Evolutionary conservation across 2,113 vertebrate genomes (phyloP).

Genomic region (Naja naja): DNA sequence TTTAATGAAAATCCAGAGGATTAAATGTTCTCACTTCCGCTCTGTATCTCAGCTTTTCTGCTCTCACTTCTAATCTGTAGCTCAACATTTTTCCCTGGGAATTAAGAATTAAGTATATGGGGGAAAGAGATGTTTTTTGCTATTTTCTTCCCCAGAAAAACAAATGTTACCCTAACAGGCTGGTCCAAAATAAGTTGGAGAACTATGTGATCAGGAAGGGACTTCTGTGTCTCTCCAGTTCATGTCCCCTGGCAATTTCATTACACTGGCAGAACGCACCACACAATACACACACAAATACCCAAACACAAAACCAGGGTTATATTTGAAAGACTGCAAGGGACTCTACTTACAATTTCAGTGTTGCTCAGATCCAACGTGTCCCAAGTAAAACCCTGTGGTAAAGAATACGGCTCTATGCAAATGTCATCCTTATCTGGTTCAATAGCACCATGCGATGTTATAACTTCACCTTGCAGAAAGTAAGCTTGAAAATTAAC

Average conservation of each 20-base stretch:
- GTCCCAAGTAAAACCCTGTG: slow-evolving; percentile 98
- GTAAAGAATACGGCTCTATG: slow-evolving; percentile 94
- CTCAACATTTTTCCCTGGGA: background rate
- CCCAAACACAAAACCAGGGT: background rate
- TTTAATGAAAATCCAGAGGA: background rate
- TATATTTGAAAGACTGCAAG: background rate
- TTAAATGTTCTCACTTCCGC: background rate
- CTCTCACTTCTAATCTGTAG: background rate
- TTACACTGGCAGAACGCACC: background rate
- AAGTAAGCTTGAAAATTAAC: background rate
- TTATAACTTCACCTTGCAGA: slow-evolving; percentile 88
- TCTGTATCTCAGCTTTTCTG: background rate
- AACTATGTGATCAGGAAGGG: background rate
- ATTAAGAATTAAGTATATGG: background rate
- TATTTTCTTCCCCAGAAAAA: background rate
- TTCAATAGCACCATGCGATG: slow-evolving; percentile 92
- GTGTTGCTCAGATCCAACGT: slow-evolving; percentile 92
- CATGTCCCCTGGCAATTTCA: background rate
- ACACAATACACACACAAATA: background rate
- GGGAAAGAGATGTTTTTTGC: background rate
- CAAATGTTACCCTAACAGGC: background rate
- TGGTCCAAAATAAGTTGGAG: background rate
- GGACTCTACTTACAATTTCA: slow-evolving; percentile 86
- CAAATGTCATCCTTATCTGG: slow-evolving; percentile 95
- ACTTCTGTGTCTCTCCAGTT: background rate